Evolutionary conservation across 2,113 vertebrate species (phyloP).

Genomic region (Litocranius walleri): DNA sequence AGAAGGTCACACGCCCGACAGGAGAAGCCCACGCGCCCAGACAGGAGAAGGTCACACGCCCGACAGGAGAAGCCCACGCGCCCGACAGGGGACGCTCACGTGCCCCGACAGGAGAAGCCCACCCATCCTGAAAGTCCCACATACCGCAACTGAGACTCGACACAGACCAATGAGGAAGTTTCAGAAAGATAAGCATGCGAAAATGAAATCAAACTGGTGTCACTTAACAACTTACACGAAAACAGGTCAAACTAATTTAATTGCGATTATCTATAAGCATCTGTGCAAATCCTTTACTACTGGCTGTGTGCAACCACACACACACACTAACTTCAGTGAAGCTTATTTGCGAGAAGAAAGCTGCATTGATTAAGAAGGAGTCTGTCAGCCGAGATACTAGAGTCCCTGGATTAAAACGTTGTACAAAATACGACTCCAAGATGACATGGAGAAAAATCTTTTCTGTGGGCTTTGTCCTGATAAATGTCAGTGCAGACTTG

Average conservation of each 20-base stretch:
- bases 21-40: too few species aligned
- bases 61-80: too few species aligned
- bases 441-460: not conserved
- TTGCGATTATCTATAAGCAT: not conserved
- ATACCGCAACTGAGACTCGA: rapidly evolving
- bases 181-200: not conserved
- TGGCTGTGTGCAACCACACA: not conserved
- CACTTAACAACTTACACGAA: not conserved
- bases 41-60: not conserved
- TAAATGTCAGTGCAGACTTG: not conserved
- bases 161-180: not conserved
- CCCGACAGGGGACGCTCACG: too few species aligned
- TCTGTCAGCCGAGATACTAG: not conserved
- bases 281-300: not conserved
- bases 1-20: too few species aligned
- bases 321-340: not conserved
- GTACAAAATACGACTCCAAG: not conserved
- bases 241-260: not conserved
- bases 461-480: not conserved
- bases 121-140: not conserved
- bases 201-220: constrained; percentile 15
- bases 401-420: not conserved
- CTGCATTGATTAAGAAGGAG: not conserved
- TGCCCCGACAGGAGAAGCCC: too few species aligned
- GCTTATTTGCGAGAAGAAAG: not conserved